Evolutionary conservation across 2,113 vertebrate genomes (phyloP).

Genomic region (Cyprinodon brontotheroides): DNA sequence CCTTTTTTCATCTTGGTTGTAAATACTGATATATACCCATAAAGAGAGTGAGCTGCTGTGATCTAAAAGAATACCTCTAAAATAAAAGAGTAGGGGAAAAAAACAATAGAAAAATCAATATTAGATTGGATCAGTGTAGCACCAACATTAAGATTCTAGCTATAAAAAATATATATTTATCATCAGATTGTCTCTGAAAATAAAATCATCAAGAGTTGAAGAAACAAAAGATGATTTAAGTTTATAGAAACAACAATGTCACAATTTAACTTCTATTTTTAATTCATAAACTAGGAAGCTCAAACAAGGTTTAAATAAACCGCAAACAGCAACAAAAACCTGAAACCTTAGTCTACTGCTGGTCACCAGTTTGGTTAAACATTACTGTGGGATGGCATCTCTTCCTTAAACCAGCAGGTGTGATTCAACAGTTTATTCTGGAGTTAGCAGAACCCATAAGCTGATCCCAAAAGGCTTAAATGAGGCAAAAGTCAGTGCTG

Average conservation of each 20-base stretch:
- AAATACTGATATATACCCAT: conserved; percentile 42
- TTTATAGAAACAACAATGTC: neutral
- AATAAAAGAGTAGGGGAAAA: conserved; percentile 42
- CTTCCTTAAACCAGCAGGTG: too few relatives aligned
- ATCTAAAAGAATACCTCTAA: conserved; percentile 58
- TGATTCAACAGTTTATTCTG: too few relatives aligned
- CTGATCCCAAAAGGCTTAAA: too few relatives aligned
- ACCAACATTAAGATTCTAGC: conserved; percentile 37
- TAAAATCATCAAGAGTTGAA: conserved; percentile 56
- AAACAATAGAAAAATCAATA: conserved; percentile 55
- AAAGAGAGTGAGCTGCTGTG: conserved; percentile 44
- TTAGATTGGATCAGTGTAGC: conserved; percentile 38
- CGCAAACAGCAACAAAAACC: too few relatives aligned
- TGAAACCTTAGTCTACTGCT: too few relatives aligned
- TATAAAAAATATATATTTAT: conserved; percentile 47
- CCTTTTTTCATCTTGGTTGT: conserved; percentile 41
- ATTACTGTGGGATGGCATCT: too few relatives aligned
- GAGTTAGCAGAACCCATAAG: too few relatives aligned
- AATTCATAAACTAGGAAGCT: too few relatives aligned
- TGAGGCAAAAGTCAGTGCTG: too few relatives aligned
- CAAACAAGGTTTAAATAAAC: too few relatives aligned
- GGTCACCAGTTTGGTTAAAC: too few relatives aligned
- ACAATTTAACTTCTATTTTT: too few relatives aligned
- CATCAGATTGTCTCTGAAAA: conserved; percentile 49
- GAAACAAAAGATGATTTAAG: conserved; percentile 25